Base-by-base conservation (phyloP, 2,888 invertebrate genomes). In the Lottia scabra region DNA sequence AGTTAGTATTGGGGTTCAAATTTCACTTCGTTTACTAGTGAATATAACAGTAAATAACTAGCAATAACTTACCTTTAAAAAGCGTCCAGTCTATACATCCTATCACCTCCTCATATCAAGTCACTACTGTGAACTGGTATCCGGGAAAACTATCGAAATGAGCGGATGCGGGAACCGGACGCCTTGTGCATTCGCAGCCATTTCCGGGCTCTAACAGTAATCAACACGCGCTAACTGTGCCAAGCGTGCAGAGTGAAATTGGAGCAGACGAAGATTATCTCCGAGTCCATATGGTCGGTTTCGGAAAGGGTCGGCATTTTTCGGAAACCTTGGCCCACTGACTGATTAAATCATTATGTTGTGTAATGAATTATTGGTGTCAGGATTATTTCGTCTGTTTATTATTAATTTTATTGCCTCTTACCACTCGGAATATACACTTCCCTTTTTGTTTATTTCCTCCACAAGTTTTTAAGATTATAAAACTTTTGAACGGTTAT, bases 81-180 rank as follows among this genome's bases (percentile, higher is more conserved):
- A 56, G 8, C 19, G 19, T 23, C 56, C 56, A 23, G 19, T 10
- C 8, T 56, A 19, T 23, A 56, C 56, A 23, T 56, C 56, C 19
- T 56, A 13, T 56, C 56, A 23, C 23, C 56, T 56, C 19, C 56
- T 56, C 19, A 23, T 56, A 23, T 23, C 56, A 56, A 23, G 19
- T 56, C 23, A 56, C 56, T 23, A 56, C 19, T 56, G 56, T 56
- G 23, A 56, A 56, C 56, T 56, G 46, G 56, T 68, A 68, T 68
- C 68, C 68, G 68, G 68, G 68, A 68, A 68, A 68, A 56, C 62
- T 68, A 48, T 68, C 62, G 56, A 68, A 68, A 56, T 56, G 68
- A 48, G 68, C 56, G 68, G 62, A 68, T 56, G 48, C 23, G 62
- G 68, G 68, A 48, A 48, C 68, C 68, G 68, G 23, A 48, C 56